Conservation (phyloP, 2,888 invertebrate species). For the Andricus quercusramuli region DNA sequence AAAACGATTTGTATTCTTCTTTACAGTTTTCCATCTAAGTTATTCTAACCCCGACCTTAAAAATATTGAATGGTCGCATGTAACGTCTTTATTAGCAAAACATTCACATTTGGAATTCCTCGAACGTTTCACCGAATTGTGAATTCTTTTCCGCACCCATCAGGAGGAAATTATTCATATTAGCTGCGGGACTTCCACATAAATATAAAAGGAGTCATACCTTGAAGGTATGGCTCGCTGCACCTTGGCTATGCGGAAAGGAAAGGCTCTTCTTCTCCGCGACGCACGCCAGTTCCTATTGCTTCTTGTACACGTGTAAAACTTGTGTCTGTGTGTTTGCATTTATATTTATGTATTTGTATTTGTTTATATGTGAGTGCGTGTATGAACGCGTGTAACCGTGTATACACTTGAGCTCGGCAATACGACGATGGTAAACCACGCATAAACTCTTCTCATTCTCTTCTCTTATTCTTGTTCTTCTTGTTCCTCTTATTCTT, state of each 20-base stretch:
- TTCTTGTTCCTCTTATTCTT: not conserved
- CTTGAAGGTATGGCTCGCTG: conserved; percentile 73
- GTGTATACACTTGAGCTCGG: conserved; percentile 53
- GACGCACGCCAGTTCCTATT: conserved; percentile 38
- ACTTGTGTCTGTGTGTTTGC: conserved; percentile 31
- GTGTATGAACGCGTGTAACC: conserved; percentile 54
- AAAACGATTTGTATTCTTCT: not conserved
- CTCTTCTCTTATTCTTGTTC: conserved; percentile 21
- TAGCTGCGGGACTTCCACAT: conserved; percentile 68
- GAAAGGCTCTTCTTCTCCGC: conserved; percentile 72
- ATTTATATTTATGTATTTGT: conserved; percentile 9
- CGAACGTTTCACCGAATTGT: conserved; percentile 3
- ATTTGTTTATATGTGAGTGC: not conserved
- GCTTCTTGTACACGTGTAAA: conserved; percentile 43
- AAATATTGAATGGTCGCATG: not conserved
- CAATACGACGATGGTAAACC: conserved; percentile 61
- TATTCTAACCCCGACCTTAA: not conserved
- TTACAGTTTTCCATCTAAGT: not conserved
- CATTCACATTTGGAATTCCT: conserved; percentile 19
- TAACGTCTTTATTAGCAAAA: conserved; percentile 12
- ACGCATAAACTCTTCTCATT: conserved; percentile 57
- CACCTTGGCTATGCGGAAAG: conserved; percentile 78
- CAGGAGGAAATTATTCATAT: conserved; percentile 69
- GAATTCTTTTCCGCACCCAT: conserved; percentile 27
- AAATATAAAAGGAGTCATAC: conserved; percentile 58